These are phyloP conservation scores for Bergia sp. DNA, from an alignment of 92 coral and sea anemone species.

Conservation along the genomic window DNA sequence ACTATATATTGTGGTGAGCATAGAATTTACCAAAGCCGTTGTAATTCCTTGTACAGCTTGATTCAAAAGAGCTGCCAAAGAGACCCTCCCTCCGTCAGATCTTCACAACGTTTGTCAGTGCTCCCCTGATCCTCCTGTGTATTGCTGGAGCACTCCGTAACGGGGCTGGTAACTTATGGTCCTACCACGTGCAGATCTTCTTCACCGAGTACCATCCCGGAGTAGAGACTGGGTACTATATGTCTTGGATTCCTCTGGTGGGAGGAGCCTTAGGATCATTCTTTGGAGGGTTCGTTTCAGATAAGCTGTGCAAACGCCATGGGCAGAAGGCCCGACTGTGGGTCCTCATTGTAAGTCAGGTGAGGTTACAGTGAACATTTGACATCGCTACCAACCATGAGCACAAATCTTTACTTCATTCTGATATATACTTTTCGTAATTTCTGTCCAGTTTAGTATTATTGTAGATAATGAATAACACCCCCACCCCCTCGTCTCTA, in stretches of 20 bases:
- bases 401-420: background rate
- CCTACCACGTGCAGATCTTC: slow-evolving; percentile 33
- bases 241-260: slow-evolving; percentile 45
- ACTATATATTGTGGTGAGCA: too few relatives aligned
- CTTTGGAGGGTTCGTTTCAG: slow-evolving; percentile 37
- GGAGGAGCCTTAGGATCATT: slow-evolving; percentile 12
- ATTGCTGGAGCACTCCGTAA: slow-evolving; percentile 37
- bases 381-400: background rate
- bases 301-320: slow-evolving; percentile 19
- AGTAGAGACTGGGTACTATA: slow-evolving; percentile 21
- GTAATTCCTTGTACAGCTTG: slow-evolving; percentile 5
- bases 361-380: background rate
- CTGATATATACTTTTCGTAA: too few relatives aligned
- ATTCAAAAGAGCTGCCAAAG: background rate
- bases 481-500: too few relatives aligned
- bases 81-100: slow-evolving; percentile 15
- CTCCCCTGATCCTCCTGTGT: slow-evolving; percentile 9
- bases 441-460: too few relatives aligned
- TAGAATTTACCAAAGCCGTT: background rate
- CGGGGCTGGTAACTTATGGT: slow-evolving; percentile 28
- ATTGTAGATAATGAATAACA: too few relatives aligned
- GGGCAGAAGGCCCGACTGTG: slow-evolving; percentile 30
- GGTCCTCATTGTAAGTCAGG: slow-evolving; percentile 34
- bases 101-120: slow-evolving; percentile 26
- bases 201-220: slow-evolving; percentile 32